These are phyloP conservation scores for Gandaritis pyraliata DNA, from an alignment of 2,888 invertebrate species.

Conservation along the genomic window DNA sequence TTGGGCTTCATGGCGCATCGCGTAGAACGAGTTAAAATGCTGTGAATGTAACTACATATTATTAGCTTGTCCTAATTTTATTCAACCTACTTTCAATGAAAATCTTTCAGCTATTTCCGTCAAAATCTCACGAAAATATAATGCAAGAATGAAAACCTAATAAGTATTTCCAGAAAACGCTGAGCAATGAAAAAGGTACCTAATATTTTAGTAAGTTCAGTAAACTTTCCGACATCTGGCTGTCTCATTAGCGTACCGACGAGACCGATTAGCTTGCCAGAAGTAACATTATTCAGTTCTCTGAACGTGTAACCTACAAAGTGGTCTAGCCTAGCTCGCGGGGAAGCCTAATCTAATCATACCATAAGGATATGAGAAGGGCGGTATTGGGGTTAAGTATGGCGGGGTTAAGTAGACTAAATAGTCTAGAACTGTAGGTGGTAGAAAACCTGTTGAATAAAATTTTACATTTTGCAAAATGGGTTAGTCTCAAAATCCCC, in stretches of 20 bases:
- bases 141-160: too few relatives aligned
- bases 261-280: slow-evolving; percentile 11
- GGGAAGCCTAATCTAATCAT: slow-evolving; percentile 7
- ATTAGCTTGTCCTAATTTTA: too few relatives aligned
- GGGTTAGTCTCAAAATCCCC: too few relatives aligned
- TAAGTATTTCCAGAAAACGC: background rate
- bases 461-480: too few relatives aligned
- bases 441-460: too few relatives aligned
- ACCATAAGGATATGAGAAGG: background rate
- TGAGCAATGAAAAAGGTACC: background rate
- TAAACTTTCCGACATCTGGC: slow-evolving; percentile 8
- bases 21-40: too few relatives aligned
- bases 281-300: background rate
- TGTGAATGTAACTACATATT: too few relatives aligned
- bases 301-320: slow-evolving; percentile 16
- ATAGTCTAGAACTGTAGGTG: too few relatives aligned
- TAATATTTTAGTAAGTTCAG: slow-evolving; percentile 13
- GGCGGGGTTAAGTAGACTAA: background rate
- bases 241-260: slow-evolving; percentile 15
- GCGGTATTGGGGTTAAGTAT: background rate
- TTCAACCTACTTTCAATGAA: too few relatives aligned
- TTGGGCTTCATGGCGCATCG: too few relatives aligned
- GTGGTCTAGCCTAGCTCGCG: slow-evolving; percentile 1
- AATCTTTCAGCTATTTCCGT: too few relatives aligned
- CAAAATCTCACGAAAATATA: too few relatives aligned